Percentiles rank a stretch among this genome's conserved stretches.
Evolutionary conservation across 64 coral and sea anemone species (phyloP).

Genomic region (Actinia equina): DNA sequence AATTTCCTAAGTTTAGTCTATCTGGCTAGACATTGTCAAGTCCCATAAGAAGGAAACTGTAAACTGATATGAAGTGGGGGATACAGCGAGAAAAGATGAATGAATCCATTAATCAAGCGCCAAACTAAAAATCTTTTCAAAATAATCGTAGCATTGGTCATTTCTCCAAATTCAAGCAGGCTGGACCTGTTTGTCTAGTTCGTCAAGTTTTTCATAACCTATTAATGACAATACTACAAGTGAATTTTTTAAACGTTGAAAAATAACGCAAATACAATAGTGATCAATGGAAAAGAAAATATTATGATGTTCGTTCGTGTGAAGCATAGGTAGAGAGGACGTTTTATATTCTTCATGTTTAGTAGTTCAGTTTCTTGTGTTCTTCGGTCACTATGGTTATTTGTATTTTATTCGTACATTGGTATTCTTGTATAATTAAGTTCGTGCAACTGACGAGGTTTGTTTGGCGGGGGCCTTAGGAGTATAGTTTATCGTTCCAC

Average conservation of each 20-base stretch:
- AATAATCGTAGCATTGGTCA: not conserved
- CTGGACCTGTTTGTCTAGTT: constrained; percentile 7
- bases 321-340: not conserved
- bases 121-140: not conserved
- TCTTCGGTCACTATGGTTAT: too few species aligned
- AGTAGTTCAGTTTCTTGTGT: too few species aligned
- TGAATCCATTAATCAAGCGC: not conserved
- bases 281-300: not conserved
- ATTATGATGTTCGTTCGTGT: not conserved
- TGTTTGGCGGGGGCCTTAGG: too few species aligned
- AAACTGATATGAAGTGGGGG: not conserved
- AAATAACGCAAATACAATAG: not conserved
- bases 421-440: too few species aligned
- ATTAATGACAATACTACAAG: not conserved
- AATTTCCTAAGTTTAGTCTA: too few species aligned
- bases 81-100: not conserved
- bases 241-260: not conserved
- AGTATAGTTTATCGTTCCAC: too few species aligned
- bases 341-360: not conserved
- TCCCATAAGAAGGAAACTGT: too few species aligned
- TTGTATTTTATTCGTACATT: too few species aligned
- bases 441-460: too few species aligned
- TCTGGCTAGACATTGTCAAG: not conserved
- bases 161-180: not conserved
- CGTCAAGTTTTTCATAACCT: not conserved